Evolutionary conservation across 2,113 vertebrate genomes (phyloP).

Genomic region (Notechis scutatus): DNA sequence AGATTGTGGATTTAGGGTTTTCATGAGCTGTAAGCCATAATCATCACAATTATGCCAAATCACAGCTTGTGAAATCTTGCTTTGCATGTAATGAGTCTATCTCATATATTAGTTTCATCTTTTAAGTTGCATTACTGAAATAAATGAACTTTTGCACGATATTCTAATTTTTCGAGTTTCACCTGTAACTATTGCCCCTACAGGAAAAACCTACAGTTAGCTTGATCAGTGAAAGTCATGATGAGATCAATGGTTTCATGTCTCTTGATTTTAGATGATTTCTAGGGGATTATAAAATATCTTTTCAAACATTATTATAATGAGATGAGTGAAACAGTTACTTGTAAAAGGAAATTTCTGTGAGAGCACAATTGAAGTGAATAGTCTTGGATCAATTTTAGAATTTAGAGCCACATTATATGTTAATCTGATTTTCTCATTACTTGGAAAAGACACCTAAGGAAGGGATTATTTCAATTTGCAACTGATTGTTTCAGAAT

Average conservation of each 20-base stretch:
- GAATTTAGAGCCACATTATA: neutral
- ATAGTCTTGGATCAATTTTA: neutral
- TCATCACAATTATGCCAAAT: too few species aligned
- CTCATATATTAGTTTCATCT: too few species aligned
- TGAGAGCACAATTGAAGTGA: neutral
- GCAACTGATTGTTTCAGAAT: neutral
- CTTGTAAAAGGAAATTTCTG: neutral
- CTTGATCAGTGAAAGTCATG: neutral
- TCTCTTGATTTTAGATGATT: neutral
- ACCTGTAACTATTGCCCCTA: neutral
- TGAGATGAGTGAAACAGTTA: neutral
- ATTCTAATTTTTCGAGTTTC: too few species aligned
- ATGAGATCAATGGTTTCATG: neutral
- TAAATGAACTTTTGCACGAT: too few species aligned
- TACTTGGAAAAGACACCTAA: neutral
- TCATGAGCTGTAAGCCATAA: too few species aligned
- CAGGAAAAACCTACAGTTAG: neutral
- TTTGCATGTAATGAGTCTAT: too few species aligned
- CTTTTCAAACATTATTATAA: neutral
- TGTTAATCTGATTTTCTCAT: neutral
- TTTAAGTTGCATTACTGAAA: too few species aligned
- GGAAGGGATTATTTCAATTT: neutral
- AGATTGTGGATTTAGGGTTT: too few species aligned
- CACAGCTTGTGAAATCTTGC: too few species aligned
- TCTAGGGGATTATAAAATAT: neutral